Base-by-base conservation (phyloP, 2,797 vertebrate species). In the Peromyscus eremicus region DNA sequence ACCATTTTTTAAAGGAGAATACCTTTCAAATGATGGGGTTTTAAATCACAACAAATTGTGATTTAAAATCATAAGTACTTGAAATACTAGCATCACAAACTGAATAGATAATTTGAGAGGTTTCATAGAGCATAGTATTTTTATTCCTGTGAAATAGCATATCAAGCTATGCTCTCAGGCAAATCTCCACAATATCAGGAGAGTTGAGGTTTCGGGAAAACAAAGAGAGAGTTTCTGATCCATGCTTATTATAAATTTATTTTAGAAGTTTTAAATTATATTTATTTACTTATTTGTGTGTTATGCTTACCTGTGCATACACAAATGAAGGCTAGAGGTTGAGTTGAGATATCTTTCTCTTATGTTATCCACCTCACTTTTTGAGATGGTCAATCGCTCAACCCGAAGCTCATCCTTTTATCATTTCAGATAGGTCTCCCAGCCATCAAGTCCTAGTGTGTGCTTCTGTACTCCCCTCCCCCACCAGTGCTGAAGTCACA, bases 11-110 rank as follows among this genome's bases (percentile, higher is more conserved):
- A 21, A 93, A 79, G 7, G 32, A 83, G 29, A 52, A 75, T 71
- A 27, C 0, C 37, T 19, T 71, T 55, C 21, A 55, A 71, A 87
- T 37, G 13, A 11, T 82, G 27, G 27, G 66, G 13, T 55, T 52
- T 73, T 52, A 52, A 52, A 52, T 52, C 21, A 68, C 5, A 70
- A 70, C 86, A 3, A 4, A 37, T 32, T 76, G 32, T 85, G 66
- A 77, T 84, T 89, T 90, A 83, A 37, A 68, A 92, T 57, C 82
- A 62, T 77, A 52, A 70, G 6, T 86, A 71, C 32, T 6, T 94
- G 2, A 76, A 93, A 73, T 68, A 79, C 29, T 83, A 82, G 84
- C 87, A 83, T 87, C 49, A 92, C 71, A 87, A 76, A 52, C 0
- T 10, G 43, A 62, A 49, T 13, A 34, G 52, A 52, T 46, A 1